Conservation (phyloP, 2,797 vertebrate genomes). For the Pipistrellus pipistrellus region DNA sequence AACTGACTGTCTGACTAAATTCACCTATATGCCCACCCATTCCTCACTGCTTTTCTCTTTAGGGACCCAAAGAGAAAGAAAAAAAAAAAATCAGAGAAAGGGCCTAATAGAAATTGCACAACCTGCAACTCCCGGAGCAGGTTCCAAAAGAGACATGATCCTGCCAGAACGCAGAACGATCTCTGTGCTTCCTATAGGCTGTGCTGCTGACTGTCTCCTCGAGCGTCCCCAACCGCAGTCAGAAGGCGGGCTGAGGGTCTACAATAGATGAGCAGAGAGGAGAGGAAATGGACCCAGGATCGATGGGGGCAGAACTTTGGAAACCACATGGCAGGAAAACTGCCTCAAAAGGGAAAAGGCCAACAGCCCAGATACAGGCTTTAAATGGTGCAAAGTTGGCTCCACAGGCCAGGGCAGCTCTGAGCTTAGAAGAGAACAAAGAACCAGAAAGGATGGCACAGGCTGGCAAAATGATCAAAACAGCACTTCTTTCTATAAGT, state of each 20-base stretch:
- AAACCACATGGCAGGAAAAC: background rate
- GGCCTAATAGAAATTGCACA: background rate
- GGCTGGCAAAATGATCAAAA: background rate
- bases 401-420: background rate
- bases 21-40: rapidly evolving
- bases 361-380: background rate
- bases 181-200: background rate
- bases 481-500: background rate
- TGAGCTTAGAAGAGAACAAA: background rate
- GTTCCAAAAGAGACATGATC: background rate
- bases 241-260: background rate
- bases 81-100: background rate
- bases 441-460: background rate
- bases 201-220: background rate
- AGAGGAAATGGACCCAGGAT: background rate
- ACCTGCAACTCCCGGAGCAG: background rate
- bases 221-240: background rate
- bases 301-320: background rate
- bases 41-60: background rate
- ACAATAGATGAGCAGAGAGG: background rate
- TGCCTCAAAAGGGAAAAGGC: background rate
- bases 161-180: background rate
- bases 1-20: background rate
- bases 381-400: background rate
- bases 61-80: background rate